These are phyloP conservation scores for Danio jaintianensis DNA, from an alignment of 2,797 vertebrate genomes.

Conservation along the genomic window DNA sequence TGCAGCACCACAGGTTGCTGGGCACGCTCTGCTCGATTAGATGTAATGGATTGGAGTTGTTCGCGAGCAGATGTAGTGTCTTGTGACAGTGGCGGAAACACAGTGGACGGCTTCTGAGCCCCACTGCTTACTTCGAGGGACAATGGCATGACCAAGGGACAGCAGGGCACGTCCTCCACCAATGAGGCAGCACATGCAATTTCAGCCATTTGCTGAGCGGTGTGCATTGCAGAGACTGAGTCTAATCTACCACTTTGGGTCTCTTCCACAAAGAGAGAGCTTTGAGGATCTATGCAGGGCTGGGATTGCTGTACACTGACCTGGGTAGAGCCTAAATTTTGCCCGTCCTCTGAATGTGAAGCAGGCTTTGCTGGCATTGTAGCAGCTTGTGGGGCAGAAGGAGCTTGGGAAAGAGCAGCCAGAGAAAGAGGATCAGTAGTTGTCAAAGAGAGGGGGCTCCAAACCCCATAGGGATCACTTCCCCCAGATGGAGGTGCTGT, in stretches of 20 bases:
- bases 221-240: slow-evolving; percentile 70
- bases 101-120: slow-evolving; percentile 67
- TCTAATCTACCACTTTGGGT: slow-evolving; percentile 66
- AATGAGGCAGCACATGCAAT: slow-evolving; percentile 69
- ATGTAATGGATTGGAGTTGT: slow-evolving; percentile 68
- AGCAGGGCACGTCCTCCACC: slow-evolving; percentile 79
- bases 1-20: slow-evolving; percentile 82
- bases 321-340: slow-evolving; percentile 52
- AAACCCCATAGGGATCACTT: slow-evolving; percentile 78
- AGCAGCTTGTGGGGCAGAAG: slow-evolving; percentile 70
- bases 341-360: slow-evolving; percentile 66
- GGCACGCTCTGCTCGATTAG: slow-evolving; percentile 66
- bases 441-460: slow-evolving; percentile 77
- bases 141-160: slow-evolving; percentile 80
- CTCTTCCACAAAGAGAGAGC: slow-evolving; percentile 70
- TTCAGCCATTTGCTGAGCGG: slow-evolving; percentile 71
- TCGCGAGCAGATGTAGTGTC: slow-evolving; percentile 71
- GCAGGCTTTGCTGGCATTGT: slow-evolving; percentile 70
- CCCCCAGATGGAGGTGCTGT: slow-evolving; percentile 77
- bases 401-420: slow-evolving; percentile 73
- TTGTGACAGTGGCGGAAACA: slow-evolving; percentile 72
- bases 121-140: slow-evolving; percentile 75
- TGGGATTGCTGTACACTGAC: slow-evolving; percentile 65
- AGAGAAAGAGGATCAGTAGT: slow-evolving; percentile 78
- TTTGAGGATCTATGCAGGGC: slow-evolving; percentile 63